Conservation (phyloP, 1,140 invertebrate genomes). For the Penaeus indicus region DNA sequence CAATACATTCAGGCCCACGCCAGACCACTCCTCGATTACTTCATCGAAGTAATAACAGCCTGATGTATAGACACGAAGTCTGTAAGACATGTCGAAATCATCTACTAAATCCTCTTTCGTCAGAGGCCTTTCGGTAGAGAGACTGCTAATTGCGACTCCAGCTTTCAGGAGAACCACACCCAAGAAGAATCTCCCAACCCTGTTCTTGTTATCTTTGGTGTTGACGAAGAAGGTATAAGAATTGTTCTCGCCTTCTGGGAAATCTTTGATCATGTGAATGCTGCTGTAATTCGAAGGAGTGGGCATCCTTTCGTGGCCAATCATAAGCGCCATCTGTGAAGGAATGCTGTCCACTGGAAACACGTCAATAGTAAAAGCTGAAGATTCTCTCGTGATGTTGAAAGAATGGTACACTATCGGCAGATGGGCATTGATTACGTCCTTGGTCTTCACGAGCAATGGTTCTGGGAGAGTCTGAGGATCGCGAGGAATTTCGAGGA, state of each 20-base stretch:
- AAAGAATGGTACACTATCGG: slow-evolving; percentile 41
- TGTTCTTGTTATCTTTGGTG: slow-evolving; percentile 36
- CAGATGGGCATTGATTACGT: not conserved
- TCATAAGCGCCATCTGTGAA: slow-evolving; percentile 19
- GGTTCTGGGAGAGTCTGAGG: slow-evolving; percentile 2
- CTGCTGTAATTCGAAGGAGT: slow-evolving; percentile 27
- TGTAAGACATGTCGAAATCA: not conserved
- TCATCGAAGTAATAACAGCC: slow-evolving; percentile 53
- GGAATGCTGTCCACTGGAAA: not conserved
- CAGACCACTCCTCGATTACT: slow-evolving; percentile 7
- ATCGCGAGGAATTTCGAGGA: slow-evolving; percentile 16
- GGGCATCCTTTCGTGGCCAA: slow-evolving; percentile 39
- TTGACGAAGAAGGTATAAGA: slow-evolving; percentile 20
- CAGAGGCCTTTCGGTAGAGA: not conserved
- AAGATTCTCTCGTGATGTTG: slow-evolving; percentile 8
- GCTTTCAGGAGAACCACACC: slow-evolving; percentile 12
- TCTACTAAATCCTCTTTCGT: slow-evolving; percentile 6
- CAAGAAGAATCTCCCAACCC: slow-evolving; percentile 33
- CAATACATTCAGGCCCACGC: slow-evolving; percentile 13
- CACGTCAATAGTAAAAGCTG: slow-evolving; percentile 40
- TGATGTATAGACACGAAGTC: slow-evolving; percentile 26
- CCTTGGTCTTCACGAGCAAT: not conserved
- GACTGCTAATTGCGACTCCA: not conserved
- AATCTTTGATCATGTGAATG: not conserved
- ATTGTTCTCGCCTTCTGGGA: slow-evolving; percentile 22